A percentile compares a stretch with the other conserved stretches of the same genome.
phyloP scores from a whole-genome alignment of 1,140 invertebrate species.

The Psilanteris sp. region DNA sequence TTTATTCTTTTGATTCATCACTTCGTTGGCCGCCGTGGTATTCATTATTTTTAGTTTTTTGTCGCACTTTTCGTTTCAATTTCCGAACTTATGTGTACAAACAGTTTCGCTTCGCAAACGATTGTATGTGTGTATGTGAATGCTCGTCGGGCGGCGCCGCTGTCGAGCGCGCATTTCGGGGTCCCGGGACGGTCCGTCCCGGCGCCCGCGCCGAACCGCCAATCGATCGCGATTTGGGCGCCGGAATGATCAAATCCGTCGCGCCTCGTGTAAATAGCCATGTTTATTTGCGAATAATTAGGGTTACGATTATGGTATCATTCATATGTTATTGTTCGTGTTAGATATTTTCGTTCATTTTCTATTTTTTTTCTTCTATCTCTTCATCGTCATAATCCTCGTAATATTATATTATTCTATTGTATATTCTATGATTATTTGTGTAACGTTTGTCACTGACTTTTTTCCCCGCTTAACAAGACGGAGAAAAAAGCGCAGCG shows the following conservation, averaged over 20 bases:
- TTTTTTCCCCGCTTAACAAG: slow-evolving; percentile 29
- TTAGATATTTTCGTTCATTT: slow-evolving; percentile 27
- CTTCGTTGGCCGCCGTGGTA: too few species aligned
- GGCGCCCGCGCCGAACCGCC: background rate
- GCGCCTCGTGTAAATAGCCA: slow-evolving; percentile 24
- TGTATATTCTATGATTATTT: slow-evolving; percentile 50
- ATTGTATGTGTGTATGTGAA: slow-evolving; percentile 35
- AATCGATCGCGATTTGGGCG: too few species aligned
- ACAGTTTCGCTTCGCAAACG: slow-evolving; percentile 1
- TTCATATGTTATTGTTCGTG: slow-evolving; percentile 17
- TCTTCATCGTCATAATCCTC: slow-evolving; percentile 4
- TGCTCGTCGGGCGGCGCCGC: slow-evolving; percentile 7
- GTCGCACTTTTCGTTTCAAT: too few species aligned
- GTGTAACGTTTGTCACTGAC: slow-evolving; percentile 55
- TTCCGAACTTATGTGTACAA: background rate
- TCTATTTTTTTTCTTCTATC: background rate
- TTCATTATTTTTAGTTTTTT: too few species aligned
- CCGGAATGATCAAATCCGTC: too few species aligned
- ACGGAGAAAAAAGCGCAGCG: slow-evolving; percentile 18
- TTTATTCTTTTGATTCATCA: background rate
- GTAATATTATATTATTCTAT: slow-evolving; percentile 50
- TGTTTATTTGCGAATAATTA: slow-evolving; percentile 35
- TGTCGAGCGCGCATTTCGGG: slow-evolving; percentile 4
- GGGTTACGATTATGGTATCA: slow-evolving; percentile 21
- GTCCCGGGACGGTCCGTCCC: background rate